Base-by-base conservation (phyloP, 2,888 invertebrate genomes). In the Caenorhabditis macrosperma region DNA sequence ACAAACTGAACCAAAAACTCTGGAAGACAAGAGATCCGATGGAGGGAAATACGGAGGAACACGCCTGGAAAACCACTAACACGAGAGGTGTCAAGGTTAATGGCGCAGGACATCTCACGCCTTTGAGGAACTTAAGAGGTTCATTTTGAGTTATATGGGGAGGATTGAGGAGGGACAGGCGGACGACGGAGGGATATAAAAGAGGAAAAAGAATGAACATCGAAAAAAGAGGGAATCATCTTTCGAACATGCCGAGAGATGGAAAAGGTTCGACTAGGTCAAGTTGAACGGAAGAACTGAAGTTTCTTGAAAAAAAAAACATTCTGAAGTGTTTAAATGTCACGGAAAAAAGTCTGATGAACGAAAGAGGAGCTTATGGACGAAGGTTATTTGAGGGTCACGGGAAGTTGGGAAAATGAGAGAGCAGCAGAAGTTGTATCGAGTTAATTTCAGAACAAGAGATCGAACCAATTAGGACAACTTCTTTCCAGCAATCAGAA, bases 71-170 rank as follows among this genome's bases (percentile, higher is more conserved):
- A 61, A 64, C 55, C 33, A 41, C 44, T 48, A 30, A 35, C 26
- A 61, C 54, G 35, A 15, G 60, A 64, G n/a, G 64, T 74, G 74
- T 74, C 74, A 74, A 74, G 74, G 64, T 74, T 74, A 74, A 74
- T 74, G 59, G 59, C 44, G 15, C 17, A 17, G 60, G 60, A 60
- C 71, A 30, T 38, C 33, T 35, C 55, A 55, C 52, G 52, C 28
- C 52, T 55, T 55, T 61, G 60, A 61, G 33, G 71, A 54, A 33
- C 38, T 38, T 38, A n/a, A 48, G 41, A 41, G 60, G 50, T 46
- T 63, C 28, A 72, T 48, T 57, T 57, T 55, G 48, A 72, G 57
- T 71, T 30, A 54, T 71, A 71, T 61, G 38, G n/a, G n/a, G 59
- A 68, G 68, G 46, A n/a, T 6, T 10, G 41, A 52, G 26, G n/a